Evolutionary conservation across 2,113 vertebrate genomes (phyloP).

Genomic region (Lophochroa leadbeateri): DNA sequence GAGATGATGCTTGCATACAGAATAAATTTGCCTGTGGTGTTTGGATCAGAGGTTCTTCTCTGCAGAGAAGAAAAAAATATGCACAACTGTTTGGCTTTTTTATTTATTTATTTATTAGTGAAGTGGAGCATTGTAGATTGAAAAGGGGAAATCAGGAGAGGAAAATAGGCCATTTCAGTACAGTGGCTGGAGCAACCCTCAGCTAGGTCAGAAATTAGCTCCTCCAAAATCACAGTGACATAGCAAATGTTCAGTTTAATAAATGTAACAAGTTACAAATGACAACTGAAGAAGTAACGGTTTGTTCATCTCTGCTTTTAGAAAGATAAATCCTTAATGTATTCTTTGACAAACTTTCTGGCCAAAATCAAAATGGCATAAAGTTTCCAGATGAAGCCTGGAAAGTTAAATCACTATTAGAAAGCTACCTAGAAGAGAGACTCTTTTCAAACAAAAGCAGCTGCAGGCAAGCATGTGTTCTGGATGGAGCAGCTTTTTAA

Average conservation of each 20-base stretch:
- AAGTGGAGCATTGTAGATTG: not conserved
- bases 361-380: not conserved
- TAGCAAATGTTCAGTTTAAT: not conserved
- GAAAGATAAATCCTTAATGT: not conserved
- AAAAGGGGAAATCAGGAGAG: conserved; percentile 3
- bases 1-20: not conserved
- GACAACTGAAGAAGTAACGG: not conserved
- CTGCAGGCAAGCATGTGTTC: not conserved
- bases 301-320: not conserved
- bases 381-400: not conserved
- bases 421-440: not conserved
- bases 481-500: not conserved
- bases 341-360: not conserved
- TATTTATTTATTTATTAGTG: not conserved
- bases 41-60: not conserved
- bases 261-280: not conserved
- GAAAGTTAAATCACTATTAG: not conserved
- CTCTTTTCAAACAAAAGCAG: not conserved
- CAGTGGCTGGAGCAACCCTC: not conserved
- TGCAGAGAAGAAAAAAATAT: not conserved
- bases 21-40: not conserved
- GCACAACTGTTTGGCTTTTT: not conserved
- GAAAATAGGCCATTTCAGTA: not conserved
- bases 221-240: not conserved
- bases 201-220: conserved; percentile 24